Conservation (phyloP, 2,888 invertebrate genomes). For the Ryuthela nishihirai region DNA sequence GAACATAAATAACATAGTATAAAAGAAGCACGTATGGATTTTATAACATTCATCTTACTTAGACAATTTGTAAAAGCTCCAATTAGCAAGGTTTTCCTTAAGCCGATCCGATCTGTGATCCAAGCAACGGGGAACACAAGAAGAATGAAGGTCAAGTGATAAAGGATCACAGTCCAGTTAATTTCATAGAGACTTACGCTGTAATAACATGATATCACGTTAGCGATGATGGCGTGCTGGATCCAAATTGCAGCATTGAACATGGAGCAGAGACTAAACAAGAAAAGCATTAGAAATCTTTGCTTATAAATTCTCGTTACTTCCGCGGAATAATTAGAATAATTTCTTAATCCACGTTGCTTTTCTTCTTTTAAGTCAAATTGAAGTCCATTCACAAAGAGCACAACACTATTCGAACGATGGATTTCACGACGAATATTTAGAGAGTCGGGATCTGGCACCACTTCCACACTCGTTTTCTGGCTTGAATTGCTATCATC, state of each 20-base stretch:
- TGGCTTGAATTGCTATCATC: too few relatives aligned
- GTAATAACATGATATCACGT: slow-evolving; percentile 64
- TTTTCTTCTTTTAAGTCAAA: slow-evolving; percentile 12
- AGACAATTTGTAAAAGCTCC: slow-evolving; percentile 52
- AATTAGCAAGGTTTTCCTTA: slow-evolving; percentile 47
- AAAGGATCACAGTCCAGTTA: slow-evolving; percentile 97
- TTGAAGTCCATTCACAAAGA: too few relatives aligned
- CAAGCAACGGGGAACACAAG: slow-evolving; percentile 96
- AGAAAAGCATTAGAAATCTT: slow-evolving; percentile 77
- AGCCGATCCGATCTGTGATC: slow-evolving; percentile 81
- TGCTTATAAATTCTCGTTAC: slow-evolving; percentile 59
- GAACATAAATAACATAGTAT: too few relatives aligned
- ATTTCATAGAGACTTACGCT: slow-evolving; percentile 57
- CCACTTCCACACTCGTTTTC: too few relatives aligned
- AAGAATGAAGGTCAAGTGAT: slow-evolving; percentile 94
- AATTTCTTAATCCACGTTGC: background rate
- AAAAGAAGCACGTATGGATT: too few relatives aligned
- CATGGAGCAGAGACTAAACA: slow-evolving; percentile 84
- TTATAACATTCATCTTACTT: slow-evolving; percentile 41
- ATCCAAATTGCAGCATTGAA: slow-evolving; percentile 96
- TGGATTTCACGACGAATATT: too few relatives aligned
- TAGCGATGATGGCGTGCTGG: slow-evolving; percentile 88
- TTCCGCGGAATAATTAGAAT: background rate
- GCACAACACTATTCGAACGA: too few relatives aligned
- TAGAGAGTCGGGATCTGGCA: too few relatives aligned